Percentiles rank a stretch among this genome's conserved stretches.
Conservation (phyloP, 2,113 vertebrate species). For the Perca flavescens region DNA sequence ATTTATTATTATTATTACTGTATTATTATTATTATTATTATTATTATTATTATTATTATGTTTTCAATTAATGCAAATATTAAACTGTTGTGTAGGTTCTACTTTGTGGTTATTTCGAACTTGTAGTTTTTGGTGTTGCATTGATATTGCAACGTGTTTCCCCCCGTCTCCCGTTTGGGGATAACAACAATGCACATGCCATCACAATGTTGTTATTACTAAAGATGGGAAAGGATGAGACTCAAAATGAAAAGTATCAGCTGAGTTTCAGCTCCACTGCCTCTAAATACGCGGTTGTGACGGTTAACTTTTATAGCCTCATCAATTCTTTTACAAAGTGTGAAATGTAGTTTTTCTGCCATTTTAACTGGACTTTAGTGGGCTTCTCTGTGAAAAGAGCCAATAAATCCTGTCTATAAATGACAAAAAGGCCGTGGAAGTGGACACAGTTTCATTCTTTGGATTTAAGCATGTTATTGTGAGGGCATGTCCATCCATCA, state of each 20-base stretch:
- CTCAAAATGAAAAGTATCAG: neutral
- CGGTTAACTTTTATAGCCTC: neutral
- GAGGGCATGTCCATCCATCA: neutral
- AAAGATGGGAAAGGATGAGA: neutral
- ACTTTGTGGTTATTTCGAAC: neutral
- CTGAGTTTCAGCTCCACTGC: constrained; percentile 7
- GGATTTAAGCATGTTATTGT: neutral
- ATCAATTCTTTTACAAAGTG: neutral
- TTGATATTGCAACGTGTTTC: no score
- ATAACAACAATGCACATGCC: neutral
- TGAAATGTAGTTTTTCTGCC: constrained; percentile 19
- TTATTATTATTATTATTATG: no score
- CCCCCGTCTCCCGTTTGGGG: no score
- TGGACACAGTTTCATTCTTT: neutral
- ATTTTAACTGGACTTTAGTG: neutral
- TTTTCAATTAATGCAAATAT: no score
- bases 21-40: no score
- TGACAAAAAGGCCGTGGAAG: neutral
- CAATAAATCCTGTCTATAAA: constrained; percentile 1
- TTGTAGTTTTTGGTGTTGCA: neutral
- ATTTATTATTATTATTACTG: no score
- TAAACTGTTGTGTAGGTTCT: neutral
- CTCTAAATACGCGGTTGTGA: neutral
- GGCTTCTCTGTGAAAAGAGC: neutral
- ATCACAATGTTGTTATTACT: neutral